Conservation (phyloP, 2,888 invertebrate genomes). For the Chouioia cunea region DNA sequence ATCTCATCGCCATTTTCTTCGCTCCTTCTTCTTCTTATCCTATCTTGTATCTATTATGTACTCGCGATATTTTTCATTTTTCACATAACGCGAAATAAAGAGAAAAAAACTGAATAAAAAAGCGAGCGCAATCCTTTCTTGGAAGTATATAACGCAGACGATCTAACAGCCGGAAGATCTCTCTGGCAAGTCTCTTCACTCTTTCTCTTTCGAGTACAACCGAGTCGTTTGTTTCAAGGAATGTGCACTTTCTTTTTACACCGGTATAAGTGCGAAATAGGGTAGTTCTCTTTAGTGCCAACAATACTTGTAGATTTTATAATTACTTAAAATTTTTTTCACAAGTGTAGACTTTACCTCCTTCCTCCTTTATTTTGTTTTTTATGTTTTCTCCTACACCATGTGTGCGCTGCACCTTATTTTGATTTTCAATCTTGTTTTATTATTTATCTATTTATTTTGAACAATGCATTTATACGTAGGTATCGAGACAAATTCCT, state of each 20-base stretch:
- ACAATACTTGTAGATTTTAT: constrained; percentile 8
- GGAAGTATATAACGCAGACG: constrained; percentile 22
- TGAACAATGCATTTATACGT: too few relatives aligned
- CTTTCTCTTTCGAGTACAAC: constrained; percentile 1
- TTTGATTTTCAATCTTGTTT: constrained; percentile 12
- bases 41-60: too few relatives aligned
- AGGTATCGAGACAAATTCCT: too few relatives aligned
- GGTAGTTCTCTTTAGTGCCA: constrained; percentile 6
- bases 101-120: too few relatives aligned
- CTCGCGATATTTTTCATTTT: constrained; percentile 3
- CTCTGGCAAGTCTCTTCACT: background rate
- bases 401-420: constrained; percentile 28
- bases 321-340: background rate
- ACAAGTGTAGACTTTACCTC: background rate
- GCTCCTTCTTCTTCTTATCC: background rate
- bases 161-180: constrained; percentile 9
- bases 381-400: constrained; percentile 7
- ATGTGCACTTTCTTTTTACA: constrained; percentile 7
- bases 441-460: background rate
- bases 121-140: constrained; percentile 22
- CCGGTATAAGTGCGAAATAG: background rate
- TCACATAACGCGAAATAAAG: too few relatives aligned
- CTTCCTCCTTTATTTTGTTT: constrained; percentile 7
- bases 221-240: constrained; percentile 28
- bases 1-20: background rate